Conservation (phyloP, 2,113 vertebrate genomes). For the Telmatochromis brichardi region DNA sequence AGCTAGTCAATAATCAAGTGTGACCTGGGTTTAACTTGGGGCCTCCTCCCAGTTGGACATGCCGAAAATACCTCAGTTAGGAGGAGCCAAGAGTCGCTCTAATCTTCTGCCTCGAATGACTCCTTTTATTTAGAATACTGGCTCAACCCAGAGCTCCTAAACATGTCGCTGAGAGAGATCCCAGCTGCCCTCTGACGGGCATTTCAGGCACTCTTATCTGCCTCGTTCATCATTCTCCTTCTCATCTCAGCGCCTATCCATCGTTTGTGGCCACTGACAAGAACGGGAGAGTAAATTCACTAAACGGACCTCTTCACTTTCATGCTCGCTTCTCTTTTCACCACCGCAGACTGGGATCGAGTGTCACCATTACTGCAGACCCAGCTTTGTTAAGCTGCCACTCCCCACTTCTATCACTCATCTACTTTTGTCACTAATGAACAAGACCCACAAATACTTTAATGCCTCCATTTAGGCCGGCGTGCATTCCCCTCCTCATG, state of each 20-base stretch:
- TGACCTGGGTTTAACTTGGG: fast-evolving
- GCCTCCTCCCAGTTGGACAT: neutral
- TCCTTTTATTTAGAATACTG: neutral
- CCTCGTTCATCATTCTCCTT: neutral
- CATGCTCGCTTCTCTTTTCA: neutral
- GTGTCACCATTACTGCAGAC: neutral
- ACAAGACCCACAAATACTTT: neutral
- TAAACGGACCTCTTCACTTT: neutral
- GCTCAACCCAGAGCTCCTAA: neutral
- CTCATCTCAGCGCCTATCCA: fast-evolving
- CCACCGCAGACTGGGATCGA: neutral
- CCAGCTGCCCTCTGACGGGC: fast-evolving
- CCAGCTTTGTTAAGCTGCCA: neutral
- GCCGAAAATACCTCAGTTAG: neutral
- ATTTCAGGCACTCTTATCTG: neutral
- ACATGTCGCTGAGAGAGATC: neutral
- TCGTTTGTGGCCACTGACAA: neutral
- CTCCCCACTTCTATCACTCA: neutral
- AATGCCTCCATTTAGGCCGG: neutral
- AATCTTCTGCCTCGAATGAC: neutral
- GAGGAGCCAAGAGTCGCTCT: fast-evolving
- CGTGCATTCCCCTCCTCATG: neutral
- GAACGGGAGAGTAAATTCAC: neutral
- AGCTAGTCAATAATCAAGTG: neutral
- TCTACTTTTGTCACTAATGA: neutral